A percentile compares a stretch with the other conserved stretches of the same genome.
These are phyloP conservation scores for Brienomyrus longianalis DNA, from an alignment of 2,113 vertebrate species.

Conservation along the genomic window DNA sequence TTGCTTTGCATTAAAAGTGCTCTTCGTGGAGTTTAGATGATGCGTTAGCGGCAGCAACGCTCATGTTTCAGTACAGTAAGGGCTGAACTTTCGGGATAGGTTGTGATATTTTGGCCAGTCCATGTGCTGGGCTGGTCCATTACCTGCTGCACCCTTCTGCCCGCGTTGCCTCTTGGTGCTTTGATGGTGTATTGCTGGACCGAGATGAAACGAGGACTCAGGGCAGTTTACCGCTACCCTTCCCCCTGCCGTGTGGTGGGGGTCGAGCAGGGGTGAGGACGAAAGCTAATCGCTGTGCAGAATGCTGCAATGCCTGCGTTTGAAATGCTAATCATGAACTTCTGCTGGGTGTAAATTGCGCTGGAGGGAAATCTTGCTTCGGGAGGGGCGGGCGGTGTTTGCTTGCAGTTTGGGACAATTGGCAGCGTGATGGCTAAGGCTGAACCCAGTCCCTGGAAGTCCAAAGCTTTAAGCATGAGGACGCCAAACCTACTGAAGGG, in stretches of 20 bases:
- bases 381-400: neutral
- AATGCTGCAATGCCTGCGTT: neutral
- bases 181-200: neutral
- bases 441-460: neutral
- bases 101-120: neutral
- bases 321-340: slow-evolving; percentile 15
- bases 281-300: neutral
- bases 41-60: neutral
- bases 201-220: neutral
- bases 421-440: neutral
- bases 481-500: neutral
- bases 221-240: neutral
- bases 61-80: neutral
- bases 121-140: neutral
- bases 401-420: neutral
- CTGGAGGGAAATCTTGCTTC: neutral
- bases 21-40: neutral
- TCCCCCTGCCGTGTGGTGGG: neutral
- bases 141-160: neutral
- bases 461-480: neutral
- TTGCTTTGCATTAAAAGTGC: neutral
- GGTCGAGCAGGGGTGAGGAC: slow-evolving; percentile 1
- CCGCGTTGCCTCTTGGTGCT: neutral
- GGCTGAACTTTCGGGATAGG: neutral
- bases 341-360: slow-evolving; percentile 2